phyloP scores from a whole-genome alignment of 2,888 invertebrate species.

The Quadriops clusia region DNA sequence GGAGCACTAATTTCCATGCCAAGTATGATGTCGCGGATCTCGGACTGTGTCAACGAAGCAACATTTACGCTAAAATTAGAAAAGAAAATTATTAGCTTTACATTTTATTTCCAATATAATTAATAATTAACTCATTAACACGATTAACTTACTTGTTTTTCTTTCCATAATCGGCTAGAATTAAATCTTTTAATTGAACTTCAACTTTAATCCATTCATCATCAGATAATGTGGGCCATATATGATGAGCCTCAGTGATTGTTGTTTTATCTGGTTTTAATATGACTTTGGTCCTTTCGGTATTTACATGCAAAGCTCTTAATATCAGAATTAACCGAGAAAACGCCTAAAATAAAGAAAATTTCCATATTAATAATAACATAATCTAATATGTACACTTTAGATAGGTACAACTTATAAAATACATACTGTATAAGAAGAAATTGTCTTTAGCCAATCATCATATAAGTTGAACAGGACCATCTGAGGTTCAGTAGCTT shows the following conservation, averaged over 20 bases:
- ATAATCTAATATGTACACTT: constrained; percentile 5
- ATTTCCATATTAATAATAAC: constrained; percentile 6
- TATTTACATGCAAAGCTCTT: constrained; percentile 95
- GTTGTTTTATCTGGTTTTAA: constrained; percentile 98
- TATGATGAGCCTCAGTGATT: constrained; percentile 97
- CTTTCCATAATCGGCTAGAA: constrained; percentile 98
- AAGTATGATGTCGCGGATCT: constrained; percentile 96
- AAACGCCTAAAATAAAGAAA: constrained; percentile 85
- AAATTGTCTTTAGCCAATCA: constrained; percentile 98
- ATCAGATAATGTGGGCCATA: constrained; percentile 95
- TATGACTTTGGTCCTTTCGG: constrained; percentile 96
- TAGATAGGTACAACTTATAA: constrained; percentile 3
- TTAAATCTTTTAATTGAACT: constrained; percentile 94
- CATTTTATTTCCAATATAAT: too few species aligned
- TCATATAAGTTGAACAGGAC: constrained; percentile 98
- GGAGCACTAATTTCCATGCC: constrained; percentile 99
- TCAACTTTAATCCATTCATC: constrained; percentile 99
- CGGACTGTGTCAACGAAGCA: constrained; percentile 96
- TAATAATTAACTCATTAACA: constrained; percentile 5
- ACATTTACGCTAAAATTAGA: constrained; percentile 83
- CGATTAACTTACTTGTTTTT: constrained; percentile 76
- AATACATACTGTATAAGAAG: constrained; percentile 83
- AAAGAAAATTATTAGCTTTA: constrained; percentile 15
- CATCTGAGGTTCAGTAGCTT: constrained; percentile 99
- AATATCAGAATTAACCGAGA: constrained; percentile 93